Conservation (phyloP, 92 coral and sea anemone genomes). For the Parazoanthus swiftii region DNA sequence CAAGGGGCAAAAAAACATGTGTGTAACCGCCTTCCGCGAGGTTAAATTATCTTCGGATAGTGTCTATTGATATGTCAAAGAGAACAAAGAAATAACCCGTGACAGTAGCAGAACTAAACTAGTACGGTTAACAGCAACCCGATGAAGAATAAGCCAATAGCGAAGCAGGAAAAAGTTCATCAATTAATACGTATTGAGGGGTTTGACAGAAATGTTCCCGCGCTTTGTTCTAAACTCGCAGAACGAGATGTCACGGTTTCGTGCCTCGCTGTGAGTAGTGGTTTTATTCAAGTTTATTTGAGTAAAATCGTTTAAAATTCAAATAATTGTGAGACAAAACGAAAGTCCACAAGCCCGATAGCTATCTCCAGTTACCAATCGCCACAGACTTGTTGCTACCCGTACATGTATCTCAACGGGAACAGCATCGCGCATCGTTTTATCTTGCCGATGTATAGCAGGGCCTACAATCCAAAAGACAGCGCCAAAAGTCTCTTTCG, state of each 20-base stretch:
- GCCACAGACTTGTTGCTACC: too few species aligned
- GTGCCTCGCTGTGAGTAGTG: slow-evolving; percentile 39
- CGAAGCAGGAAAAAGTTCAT: slow-evolving; percentile 37
- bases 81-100: too few species aligned
- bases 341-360: too few species aligned
- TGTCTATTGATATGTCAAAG: not conserved
- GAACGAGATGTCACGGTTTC: slow-evolving; percentile 20
- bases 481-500: slow-evolving; percentile 41
- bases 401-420: too few species aligned
- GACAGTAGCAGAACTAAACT: slow-evolving; percentile 44
- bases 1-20: not conserved
- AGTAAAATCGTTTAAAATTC: slow-evolving; percentile 3
- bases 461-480: not conserved
- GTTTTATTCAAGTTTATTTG: slow-evolving; percentile 23
- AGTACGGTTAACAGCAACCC: slow-evolving; percentile 47
- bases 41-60: slow-evolving; percentile 45
- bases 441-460: not conserved
- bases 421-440: slow-evolving; percentile 28
- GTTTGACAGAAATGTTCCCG: slow-evolving; percentile 15
- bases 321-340: not conserved
- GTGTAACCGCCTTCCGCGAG: slow-evolving; percentile 61
- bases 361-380: too few species aligned
- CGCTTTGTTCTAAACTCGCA: not conserved
- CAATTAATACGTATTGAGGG: slow-evolving; percentile 44
- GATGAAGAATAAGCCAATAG: slow-evolving; percentile 54